phyloP scores from a whole-genome alignment of 2,888 invertebrate genomes.

The Encarsia formosa region DNA sequence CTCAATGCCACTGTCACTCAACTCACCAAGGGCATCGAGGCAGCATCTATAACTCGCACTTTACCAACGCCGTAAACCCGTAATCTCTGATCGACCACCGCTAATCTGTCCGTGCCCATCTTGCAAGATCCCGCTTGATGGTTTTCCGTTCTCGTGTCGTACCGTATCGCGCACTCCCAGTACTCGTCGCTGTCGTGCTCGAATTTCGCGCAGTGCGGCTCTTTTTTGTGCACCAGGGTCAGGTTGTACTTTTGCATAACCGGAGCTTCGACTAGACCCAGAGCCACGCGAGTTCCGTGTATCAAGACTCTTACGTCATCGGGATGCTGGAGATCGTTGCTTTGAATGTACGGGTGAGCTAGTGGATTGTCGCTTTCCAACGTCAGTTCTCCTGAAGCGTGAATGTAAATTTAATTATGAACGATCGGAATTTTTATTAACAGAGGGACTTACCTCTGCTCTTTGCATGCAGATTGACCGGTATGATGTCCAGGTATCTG shows the following conservation, averaged over 20 bases:
- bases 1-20: too few relatives aligned
- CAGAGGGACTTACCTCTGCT: conserved; percentile 57
- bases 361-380: conserved; percentile 65
- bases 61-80: conserved; percentile 61
- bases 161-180: conserved; percentile 67
- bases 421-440: neutral
- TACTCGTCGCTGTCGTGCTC: conserved; percentile 58
- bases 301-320: conserved; percentile 62
- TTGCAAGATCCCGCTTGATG: conserved; percentile 77
- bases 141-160: conserved; percentile 72
- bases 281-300: conserved; percentile 59
- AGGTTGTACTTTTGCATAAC: conserved; percentile 39
- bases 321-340: conserved; percentile 69
- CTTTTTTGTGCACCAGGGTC: conserved; percentile 5
- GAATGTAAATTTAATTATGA: neutral
- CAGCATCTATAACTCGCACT: conserved; percentile 54
- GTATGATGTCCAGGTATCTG: conserved; percentile 50
- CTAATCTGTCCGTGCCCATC: conserved; percentile 73
- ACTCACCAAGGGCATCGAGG: conserved; percentile 58
- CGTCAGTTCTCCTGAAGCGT: conserved; percentile 51
- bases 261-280: conserved; percentile 56
- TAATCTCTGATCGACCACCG: conserved; percentile 69
- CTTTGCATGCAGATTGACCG: conserved; percentile 62
- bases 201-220: conserved; percentile 30
- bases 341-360: conserved; percentile 67